Evolutionary conservation across 1,140 invertebrate genomes (phyloP), one percentile per base, ranked within the genome.

Genomic region (Amphibalanus amphitrite): DNA sequence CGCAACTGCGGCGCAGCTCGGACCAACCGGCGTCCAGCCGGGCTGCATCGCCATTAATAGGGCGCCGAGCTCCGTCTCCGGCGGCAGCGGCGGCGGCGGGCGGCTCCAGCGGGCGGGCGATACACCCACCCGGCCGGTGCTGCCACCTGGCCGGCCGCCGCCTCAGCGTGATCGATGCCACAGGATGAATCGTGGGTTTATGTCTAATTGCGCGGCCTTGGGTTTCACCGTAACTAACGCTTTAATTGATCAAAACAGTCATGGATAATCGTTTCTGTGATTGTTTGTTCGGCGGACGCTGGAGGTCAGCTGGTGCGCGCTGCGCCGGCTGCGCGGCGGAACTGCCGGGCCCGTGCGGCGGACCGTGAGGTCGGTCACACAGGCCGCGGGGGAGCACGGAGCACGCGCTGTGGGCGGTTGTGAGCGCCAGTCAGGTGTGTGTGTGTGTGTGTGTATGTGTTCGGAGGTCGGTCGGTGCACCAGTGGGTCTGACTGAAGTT

Each of bases 221-320:
- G 23, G 47, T 23, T 59, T 59, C 47, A 59, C 6, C 47, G 47
- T 23, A 59, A 59, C 47, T 59, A 59, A 59, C 47, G 47, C n/a
- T n/a, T 59, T 59, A 59, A 59, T 59, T 59, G 47, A 59, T 59
- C 47, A 59, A 59, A 59, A 59, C 20, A 59, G 47, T 59, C 47
- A 59, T 59, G 47, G 47, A 59, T 59, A 59, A 59, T 59, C 13
- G 47, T 59, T 59, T 59, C 47, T 59, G 13, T 8, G 47, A 59
- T 59, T 59, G 47, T 59, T 59, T 59, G 47, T 13, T 23, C 13
- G 47, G 47, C 47, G 13, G 20, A 1, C 47, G 47, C 17, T 20
- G 13, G 47, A 59, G 47, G 47, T 23, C 47, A 23, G 10, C 17
- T 8, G 23, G 47, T 23, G 47, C 23, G 47, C 13, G 47, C 6